Conservation (phyloP, 2,113 vertebrate species). For the Mirounga angustirostris region DNA sequence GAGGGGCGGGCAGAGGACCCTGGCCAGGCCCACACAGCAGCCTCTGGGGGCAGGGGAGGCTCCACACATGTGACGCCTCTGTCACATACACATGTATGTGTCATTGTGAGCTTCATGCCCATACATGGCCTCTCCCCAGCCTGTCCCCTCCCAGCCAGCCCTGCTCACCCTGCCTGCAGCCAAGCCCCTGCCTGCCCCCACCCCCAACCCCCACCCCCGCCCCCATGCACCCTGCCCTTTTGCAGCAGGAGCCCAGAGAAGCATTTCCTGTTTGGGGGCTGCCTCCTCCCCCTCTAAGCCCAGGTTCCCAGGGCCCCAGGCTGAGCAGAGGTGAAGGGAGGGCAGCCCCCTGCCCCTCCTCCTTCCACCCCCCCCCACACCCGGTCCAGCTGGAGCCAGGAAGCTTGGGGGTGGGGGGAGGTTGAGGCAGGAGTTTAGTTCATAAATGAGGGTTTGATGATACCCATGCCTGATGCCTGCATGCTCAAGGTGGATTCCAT, state of each 20-base stretch:
- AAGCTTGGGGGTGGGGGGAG: not conserved
- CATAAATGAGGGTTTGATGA: not conserved
- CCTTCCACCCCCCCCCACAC: slow-evolving; percentile 68
- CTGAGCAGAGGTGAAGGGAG: slow-evolving; percentile 63
- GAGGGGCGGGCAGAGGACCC: not conserved
- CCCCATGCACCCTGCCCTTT: slow-evolving; percentile 48
- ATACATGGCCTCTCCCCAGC: not conserved
- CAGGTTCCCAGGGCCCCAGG: slow-evolving; percentile 72
- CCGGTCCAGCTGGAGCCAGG: slow-evolving; percentile 47
- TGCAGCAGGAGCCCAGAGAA: slow-evolving; percentile 66
- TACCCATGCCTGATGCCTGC: not conserved
- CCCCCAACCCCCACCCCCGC: slow-evolving; percentile 15
- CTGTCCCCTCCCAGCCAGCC: not conserved
- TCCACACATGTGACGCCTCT: slow-evolving; percentile 1
- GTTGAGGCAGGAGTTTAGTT: not conserved
- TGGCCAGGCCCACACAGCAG: not conserved
- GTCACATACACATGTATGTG: not conserved
- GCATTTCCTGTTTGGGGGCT: slow-evolving; percentile 82
- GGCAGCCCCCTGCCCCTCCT: not conserved
- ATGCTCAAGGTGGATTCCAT: not conserved
- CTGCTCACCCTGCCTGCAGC: not conserved
- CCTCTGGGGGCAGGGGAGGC: not conserved
- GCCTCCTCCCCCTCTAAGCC: slow-evolving; percentile 57
- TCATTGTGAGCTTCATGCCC: slow-evolving; percentile 8
- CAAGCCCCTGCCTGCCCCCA: not conserved